Percentiles rank a stretch among this genome's conserved stretches.
These are phyloP conservation scores for Pristis pectinata DNA, from an alignment of 2,797 vertebrate species.

Conservation along the genomic window DNA sequence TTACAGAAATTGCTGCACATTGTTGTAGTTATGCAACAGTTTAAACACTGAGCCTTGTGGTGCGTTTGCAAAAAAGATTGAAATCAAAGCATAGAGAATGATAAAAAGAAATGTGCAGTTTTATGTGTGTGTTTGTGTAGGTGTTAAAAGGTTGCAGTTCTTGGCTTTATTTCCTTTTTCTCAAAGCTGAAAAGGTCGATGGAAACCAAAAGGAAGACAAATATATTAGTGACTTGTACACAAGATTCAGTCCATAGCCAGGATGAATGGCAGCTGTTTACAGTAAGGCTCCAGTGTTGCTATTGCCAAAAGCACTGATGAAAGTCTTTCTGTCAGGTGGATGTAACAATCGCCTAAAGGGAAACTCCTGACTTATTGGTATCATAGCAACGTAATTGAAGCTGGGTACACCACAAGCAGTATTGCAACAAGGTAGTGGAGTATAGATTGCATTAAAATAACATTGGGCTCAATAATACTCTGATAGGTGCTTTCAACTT, in stretches of 20 bases:
- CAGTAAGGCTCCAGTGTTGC: not conserved
- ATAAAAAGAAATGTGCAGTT: not conserved
- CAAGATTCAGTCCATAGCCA: not conserved
- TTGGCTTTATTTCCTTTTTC: conserved; percentile 16
- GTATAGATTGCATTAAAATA: not conserved
- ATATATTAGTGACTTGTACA: not conserved
- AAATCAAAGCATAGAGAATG: not conserved
- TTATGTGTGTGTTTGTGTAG: not conserved
- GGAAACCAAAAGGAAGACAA: not conserved
- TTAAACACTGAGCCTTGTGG: not conserved
- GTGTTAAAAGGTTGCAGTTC: not conserved
- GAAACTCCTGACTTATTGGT: not conserved
- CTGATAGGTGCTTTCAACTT: too few relatives aligned
- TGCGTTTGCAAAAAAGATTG: not conserved
- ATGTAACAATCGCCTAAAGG: not conserved
- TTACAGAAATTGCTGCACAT: not conserved
- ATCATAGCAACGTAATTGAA: not conserved
- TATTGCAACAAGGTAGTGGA: not conserved
- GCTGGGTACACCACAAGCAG: too few relatives aligned
- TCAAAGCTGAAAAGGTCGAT: not conserved
- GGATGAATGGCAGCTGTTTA: not conserved
- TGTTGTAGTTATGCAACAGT: not conserved
- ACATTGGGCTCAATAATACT: too few relatives aligned
- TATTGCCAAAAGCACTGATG: not conserved
- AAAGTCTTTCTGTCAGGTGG: not conserved